Percentiles rank a stretch among this genome's conserved stretches.
Conservation (phyloP, 2,888 invertebrate genomes). For the Galerucella nymphaeae region DNA sequence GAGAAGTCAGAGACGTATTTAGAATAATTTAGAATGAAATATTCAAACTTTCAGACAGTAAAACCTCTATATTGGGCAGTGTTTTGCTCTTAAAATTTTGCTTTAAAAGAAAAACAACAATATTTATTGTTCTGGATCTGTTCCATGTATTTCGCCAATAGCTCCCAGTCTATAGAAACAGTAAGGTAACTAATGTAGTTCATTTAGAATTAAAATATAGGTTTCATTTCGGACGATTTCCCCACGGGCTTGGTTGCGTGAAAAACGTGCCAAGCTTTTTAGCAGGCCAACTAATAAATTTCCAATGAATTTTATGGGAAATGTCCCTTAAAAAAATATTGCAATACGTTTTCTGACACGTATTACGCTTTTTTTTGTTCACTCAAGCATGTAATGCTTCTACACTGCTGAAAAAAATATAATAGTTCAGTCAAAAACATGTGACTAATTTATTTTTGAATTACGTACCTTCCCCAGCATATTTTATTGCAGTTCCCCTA, state of each 20-base stretch:
- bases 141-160: no score
- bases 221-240: conserved; percentile 51
- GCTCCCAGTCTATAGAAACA: not conserved
- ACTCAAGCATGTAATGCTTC: no score
- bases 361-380: no score
- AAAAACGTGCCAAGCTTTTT: conserved; percentile 46
- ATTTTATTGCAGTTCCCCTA: not conserved
- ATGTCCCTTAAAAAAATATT: not conserved
- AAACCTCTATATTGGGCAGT: no score
- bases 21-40: no score
- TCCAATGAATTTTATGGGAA: conserved; percentile 12
- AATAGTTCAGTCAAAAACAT: no score
- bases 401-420: no score
- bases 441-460: not conserved
- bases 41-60: no score
- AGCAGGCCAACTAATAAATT: conserved; percentile 33
- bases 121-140: no score
- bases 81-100: no score
- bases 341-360: not conserved
- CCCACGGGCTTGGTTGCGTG: conserved; percentile 44
- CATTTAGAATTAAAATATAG: conserved; percentile 52
- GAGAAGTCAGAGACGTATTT: no score
- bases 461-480: not conserved
- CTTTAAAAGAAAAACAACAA: no score
- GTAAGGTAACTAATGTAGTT: conserved; percentile 42